Conservation (phyloP, 2,888 invertebrate genomes). For the Ischnus inquisitorius region DNA sequence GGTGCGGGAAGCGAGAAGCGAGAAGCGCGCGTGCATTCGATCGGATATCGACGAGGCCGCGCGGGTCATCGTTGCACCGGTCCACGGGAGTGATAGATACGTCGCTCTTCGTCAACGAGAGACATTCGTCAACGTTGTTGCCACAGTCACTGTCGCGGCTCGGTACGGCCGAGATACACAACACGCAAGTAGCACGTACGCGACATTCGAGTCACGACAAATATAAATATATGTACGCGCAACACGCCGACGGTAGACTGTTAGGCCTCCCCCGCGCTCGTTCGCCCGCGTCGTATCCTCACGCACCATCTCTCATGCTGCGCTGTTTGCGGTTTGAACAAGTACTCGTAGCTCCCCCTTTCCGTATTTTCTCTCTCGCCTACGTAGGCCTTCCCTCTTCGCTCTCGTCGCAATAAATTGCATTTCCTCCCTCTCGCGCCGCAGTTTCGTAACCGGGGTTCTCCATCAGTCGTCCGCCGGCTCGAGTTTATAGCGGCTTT, state of each 20-base stretch:
- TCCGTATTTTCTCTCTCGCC: conserved; percentile 23
- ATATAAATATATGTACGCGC: conserved; percentile 61
- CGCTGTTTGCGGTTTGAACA: conserved; percentile 23
- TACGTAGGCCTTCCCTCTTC: conserved; percentile 44
- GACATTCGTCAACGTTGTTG: conserved; percentile 68
- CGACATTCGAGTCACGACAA: conserved; percentile 52
- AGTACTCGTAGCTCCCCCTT: not conserved
- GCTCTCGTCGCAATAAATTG: conserved; percentile 64
- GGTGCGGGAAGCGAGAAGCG: not conserved
- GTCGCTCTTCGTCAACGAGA: conserved; percentile 70
- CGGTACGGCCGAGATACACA: conserved; percentile 42
- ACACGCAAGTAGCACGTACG: conserved; percentile 50
- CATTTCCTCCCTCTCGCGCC: conserved; percentile 58
- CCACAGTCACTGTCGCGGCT: not conserved
- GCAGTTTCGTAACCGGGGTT: conserved; percentile 39
- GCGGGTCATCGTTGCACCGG: conserved; percentile 7
- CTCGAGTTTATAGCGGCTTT: conserved; percentile 18
- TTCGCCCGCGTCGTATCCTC: conserved; percentile 43
- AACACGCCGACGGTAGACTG: conserved; percentile 44
- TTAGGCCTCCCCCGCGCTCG: not conserved
- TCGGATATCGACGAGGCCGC: conserved; percentile 55
- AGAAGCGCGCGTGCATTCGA: conserved; percentile 40
- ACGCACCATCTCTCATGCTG: conserved; percentile 61
- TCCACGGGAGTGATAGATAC: conserved; percentile 65
- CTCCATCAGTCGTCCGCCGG: conserved; percentile 51